phyloP scores from a whole-genome alignment of 2,113 vertebrate genomes.

The Falco punctatus region DNA sequence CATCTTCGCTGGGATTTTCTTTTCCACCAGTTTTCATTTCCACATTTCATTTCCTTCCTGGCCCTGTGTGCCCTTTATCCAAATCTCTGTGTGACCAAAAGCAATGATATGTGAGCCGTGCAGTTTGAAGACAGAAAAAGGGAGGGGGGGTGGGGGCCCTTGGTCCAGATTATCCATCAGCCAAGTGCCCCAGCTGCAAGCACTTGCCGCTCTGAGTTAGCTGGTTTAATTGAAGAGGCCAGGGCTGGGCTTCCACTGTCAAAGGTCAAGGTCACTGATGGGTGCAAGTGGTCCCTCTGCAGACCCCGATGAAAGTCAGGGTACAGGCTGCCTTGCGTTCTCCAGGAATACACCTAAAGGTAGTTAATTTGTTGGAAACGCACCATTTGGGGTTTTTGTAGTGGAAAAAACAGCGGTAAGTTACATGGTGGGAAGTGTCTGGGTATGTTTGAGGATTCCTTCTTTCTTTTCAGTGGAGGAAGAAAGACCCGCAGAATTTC shows the following conservation, averaged over 20 bases:
- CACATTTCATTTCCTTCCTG: neutral
- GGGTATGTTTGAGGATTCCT: neutral
- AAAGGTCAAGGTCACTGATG: neutral
- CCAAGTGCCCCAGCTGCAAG: accelerated
- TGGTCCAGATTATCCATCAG: neutral
- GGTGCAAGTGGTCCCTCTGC: neutral
- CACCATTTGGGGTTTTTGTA: neutral
- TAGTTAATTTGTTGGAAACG: neutral
- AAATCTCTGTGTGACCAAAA: neutral
- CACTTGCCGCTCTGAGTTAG: neutral
- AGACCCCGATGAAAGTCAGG: neutral
- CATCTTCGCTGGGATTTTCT: neutral
- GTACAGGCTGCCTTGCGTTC: neutral
- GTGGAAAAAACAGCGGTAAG: neutral
- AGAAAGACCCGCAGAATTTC: neutral
- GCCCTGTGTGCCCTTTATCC: too few species aligned
- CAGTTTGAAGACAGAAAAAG: neutral
- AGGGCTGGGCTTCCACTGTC: neutral
- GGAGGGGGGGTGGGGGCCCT: neutral
- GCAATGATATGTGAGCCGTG: accelerated
- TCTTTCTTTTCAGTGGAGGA: neutral
- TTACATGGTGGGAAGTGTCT: neutral
- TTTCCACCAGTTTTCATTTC: neutral
- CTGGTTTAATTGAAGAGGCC: neutral
- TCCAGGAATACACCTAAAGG: accelerated